Evolutionary conservation across 35 echinoderm and acorn worm species (phyloP), one percentile per base, ranked within the genome.

Genomic region (Hemicentrotus pulcherrimus): DNA sequence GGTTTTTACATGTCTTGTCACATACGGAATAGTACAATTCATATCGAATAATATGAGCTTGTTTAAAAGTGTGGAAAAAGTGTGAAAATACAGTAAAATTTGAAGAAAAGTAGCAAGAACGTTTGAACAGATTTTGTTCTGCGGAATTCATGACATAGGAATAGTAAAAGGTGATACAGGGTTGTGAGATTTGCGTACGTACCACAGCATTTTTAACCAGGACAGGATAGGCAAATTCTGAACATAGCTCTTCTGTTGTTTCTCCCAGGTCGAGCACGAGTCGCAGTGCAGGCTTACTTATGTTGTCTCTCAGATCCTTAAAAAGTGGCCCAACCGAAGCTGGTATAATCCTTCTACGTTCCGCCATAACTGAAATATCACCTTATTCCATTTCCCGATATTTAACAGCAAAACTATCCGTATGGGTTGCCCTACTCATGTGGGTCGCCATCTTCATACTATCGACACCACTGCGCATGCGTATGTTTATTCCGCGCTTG

Each of bases 261-360:
- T 99, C 98, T 86, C 96, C 94, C 48, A 99, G 95, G 94, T 95
- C 96, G 94, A 99, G 94, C 59, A 71, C 94, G 71, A 99, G 96
- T 94, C 97, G 95, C 86, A 96, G 52, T 93, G 98, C 96, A 58
- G 98, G 98, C 92, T 86, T 91, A 48, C 86, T 92, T 94, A 94
- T 91, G 91, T 96, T 97, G 47, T 97, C 96, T 60, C 96, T 94
- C 94, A 95, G 96, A 31, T 95, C 85, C 28, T 96, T 88, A 52
- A 98, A 97, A 96, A 96, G 89, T 93, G 97, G 97, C 95, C 96
- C 97, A 93, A 97, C 98, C 50, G 98, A 99, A 87, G 95, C 91
- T 60, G 98, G 98, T 94, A 99, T 99, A 94, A 99, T 99, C 96
- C 98, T 97, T 94, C 98, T 97, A 94, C 97, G 95, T 99, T 99